These are phyloP conservation scores for Acholoe squamosa DNA, from an alignment of 2,888 invertebrate species.

Conservation along the genomic window DNA sequence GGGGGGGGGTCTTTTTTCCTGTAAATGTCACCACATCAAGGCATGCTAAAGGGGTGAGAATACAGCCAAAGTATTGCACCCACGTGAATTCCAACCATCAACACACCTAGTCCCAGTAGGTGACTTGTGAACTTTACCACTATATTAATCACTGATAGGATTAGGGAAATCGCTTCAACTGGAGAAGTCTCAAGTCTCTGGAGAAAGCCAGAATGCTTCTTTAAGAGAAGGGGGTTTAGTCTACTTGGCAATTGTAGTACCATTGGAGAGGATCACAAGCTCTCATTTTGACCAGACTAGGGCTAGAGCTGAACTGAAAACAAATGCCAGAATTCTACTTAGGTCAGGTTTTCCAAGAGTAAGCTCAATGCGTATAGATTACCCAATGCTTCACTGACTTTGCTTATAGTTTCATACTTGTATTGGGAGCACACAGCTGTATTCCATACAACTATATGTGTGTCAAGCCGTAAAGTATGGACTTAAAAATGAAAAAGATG, in stretches of 20 bases:
- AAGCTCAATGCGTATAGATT: too few relatives aligned
- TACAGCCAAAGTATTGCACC: background rate
- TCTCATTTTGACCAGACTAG: background rate
- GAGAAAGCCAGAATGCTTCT: background rate
- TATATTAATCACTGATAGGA: background rate
- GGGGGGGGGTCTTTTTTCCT: too few relatives aligned
- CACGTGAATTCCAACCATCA: background rate
- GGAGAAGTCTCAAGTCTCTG: background rate
- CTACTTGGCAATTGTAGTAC: background rate
- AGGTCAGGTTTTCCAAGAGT: too few relatives aligned
- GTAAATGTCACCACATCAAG: too few relatives aligned
- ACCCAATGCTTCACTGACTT: background rate
- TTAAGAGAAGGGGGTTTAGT: background rate
- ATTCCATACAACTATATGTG: too few relatives aligned
- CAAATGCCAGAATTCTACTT: background rate
- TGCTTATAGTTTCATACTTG: too few relatives aligned
- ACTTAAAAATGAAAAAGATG: too few relatives aligned
- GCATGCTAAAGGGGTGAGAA: too few relatives aligned
- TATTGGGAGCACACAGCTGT: too few relatives aligned
- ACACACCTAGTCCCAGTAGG: background rate
- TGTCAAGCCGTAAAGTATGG: too few relatives aligned
- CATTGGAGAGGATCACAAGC: background rate
- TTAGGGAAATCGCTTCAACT: constrained; percentile 27
- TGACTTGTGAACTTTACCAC: constrained; percentile 35
- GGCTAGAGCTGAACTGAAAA: background rate